These are phyloP conservation scores for Corella eumyota DNA, from an alignment of 23 tunicate species.

Conservation along the genomic window DNA sequence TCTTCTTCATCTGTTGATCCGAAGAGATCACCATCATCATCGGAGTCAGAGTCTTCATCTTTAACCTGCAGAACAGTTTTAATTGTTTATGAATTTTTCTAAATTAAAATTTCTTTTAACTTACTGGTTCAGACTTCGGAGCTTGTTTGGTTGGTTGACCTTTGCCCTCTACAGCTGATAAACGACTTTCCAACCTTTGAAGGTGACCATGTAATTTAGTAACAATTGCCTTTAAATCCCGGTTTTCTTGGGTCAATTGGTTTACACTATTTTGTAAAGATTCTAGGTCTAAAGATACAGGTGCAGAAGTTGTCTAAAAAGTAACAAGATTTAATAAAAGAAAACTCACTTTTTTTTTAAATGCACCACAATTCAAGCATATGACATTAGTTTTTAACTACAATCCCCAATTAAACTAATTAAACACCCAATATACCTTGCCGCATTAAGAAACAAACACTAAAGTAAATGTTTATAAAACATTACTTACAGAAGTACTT, in stretches of 20 bases:
- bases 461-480: too few species aligned
- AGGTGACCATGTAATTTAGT: conserved; percentile 20
- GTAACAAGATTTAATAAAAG: not conserved
- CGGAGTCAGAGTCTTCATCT: conserved; percentile 17
- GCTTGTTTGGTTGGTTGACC: conserved; percentile 4
- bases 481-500: conserved; percentile 4
- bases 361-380: not conserved
- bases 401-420: not conserved
- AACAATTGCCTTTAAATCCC: conserved; percentile 16
- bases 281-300: not conserved
- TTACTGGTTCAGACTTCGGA: not conserved
- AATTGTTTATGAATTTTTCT: not conserved
- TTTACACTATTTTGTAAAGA: conserved; percentile 15
- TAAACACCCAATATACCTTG: too few species aligned
- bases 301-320: not conserved
- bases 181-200: conserved; percentile 24
- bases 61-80: too few species aligned
- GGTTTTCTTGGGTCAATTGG: conserved; percentile 13
- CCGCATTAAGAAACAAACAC: too few species aligned
- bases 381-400: not conserved
- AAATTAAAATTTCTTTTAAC: not conserved
- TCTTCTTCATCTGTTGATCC: conserved; percentile 55
- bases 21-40: conserved; percentile 63
- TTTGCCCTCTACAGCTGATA: conserved; percentile 36
- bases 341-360: not conserved